Percentiles rank a stretch among this genome's conserved stretches.
Evolutionary conservation across 1,140 invertebrate species (phyloP).

Genomic region (Drosophila baimaii): DNA sequence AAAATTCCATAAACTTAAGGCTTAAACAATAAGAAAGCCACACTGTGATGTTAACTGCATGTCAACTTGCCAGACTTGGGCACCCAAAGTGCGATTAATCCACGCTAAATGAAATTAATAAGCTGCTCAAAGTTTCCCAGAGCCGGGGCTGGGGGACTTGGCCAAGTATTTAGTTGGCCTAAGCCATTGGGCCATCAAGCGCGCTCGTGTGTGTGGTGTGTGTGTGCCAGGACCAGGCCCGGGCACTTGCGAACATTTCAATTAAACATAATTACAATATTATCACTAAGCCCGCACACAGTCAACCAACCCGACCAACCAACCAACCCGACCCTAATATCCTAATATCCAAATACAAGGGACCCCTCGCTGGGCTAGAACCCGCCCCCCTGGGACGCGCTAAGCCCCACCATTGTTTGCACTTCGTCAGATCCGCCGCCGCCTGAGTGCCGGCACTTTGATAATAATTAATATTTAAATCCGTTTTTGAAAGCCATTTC

Average conservation of each 20-base stretch:
- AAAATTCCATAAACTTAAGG: conserved; percentile 5
- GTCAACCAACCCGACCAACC: background rate
- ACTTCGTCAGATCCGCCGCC: conserved; percentile 23
- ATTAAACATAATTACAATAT: conserved; percentile 69
- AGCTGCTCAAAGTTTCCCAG: conserved; percentile 60
- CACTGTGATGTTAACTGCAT: conserved; percentile 10
- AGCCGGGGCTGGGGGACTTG: conserved; percentile 16
- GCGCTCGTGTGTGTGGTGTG: conserved; percentile 32
- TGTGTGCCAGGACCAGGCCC: conserved; percentile 1
- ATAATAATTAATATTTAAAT: conserved; percentile 77
- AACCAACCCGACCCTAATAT: conserved; percentile 2
- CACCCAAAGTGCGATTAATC: conserved; percentile 61
- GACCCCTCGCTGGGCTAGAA: background rate
- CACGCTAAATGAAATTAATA: conserved; percentile 72
- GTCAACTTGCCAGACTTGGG: conserved; percentile 24
- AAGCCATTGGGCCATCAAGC: background rate
- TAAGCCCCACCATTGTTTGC: conserved; percentile 34
- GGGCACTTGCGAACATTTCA: conserved; percentile 63
- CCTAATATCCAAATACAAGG: conserved; percentile 9
- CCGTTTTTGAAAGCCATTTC: conserved; percentile 59
- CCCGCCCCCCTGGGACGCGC: background rate
- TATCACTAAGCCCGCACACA: conserved; percentile 45
- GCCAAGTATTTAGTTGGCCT: conserved; percentile 36
- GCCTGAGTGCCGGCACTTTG: conserved; percentile 64
- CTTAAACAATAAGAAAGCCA: background rate